Base-by-base conservation (phyloP, 1,140 invertebrate genomes). In the Lycorma delicatula region DNA sequence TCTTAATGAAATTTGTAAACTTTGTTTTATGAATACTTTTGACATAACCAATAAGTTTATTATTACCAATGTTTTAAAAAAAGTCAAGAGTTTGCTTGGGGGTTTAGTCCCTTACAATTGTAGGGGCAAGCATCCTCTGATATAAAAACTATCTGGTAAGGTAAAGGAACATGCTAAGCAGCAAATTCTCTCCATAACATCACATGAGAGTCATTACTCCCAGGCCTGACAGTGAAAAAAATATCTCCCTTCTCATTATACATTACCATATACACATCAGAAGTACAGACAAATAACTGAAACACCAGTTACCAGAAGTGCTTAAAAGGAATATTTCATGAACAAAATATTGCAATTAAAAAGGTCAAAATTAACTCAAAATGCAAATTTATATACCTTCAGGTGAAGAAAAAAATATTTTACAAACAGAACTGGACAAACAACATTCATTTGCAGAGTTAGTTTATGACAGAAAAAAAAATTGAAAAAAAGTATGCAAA, bases 301-400 rank as follows among this genome's bases (percentile, higher is more conserved):
- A 13, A 34, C 16, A 16, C 26, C 31, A 16, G 41, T 28, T n/a
- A 47, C 20, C 27, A 7, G n/a, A 12, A 56, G 46, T 48, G 54
- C 23, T 25, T 56, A 56, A 5, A 29, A 22, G 34, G 25, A 50
- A 50, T 50, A 47, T 49, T 50, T 41, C 38, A 31, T 36, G 55
- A 57, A 36, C 38, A 57, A 57, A 57, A 57, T 36, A 25, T 57
- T 11, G 20, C 55, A n/a, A 23, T 50, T n/a, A 41, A 48, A 34
- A 57, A 50, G 18, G 28, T 46, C 20, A 56, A 50, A 11, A 57
- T 23, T 12, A 57, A 41, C 41, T 41, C 12, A 25, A 57, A 29
- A 57, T 31, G 3, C 11, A 36, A 26, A 12, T 57, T 1, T 49
- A 20, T 20, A n/a, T 23, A 4, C 6, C 46, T 11, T 11, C 23